phyloP scores from a whole-genome alignment of 2,888 invertebrate genomes.

The Patella ulyssiponensis region DNA sequence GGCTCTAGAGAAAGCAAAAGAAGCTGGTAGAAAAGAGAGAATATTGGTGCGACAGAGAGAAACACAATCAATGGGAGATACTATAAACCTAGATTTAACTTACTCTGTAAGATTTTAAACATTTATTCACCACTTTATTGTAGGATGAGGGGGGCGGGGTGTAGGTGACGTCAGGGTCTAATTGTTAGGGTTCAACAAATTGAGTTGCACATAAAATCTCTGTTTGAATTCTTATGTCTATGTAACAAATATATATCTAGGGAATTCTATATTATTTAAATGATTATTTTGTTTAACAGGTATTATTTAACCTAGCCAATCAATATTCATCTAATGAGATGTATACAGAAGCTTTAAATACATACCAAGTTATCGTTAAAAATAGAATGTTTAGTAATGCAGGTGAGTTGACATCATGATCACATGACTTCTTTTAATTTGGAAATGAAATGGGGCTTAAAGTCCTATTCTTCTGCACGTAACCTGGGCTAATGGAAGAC shows the following conservation, averaged over 20 bases:
- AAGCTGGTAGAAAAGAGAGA: conserved; percentile 93
- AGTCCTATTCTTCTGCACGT: too few species aligned
- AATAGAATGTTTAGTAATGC: conserved; percentile 95
- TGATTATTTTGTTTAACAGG: conserved; percentile 75
- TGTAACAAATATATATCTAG: too few species aligned
- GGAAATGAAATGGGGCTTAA: too few species aligned
- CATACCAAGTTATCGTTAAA: conserved; percentile 90
- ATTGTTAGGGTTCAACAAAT: too few species aligned
- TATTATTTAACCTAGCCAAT: conserved; percentile 94
- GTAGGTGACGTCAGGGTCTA: too few species aligned
- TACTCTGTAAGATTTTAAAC: conserved; percentile 81
- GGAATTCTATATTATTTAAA: too few species aligned
- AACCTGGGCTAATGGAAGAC: too few species aligned
- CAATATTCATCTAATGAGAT: conserved; percentile 95
- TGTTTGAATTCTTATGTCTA: too few species aligned
- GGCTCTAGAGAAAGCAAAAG: conserved; percentile 93
- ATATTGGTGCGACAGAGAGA: conserved; percentile 91
- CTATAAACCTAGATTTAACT: conserved; percentile 94
- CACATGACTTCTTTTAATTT: too few species aligned
- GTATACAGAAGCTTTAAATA: conserved; percentile 95
- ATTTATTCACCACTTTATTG: not conserved
- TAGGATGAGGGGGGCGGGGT: too few species aligned
- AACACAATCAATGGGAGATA: conserved; percentile 87
- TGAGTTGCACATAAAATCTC: too few species aligned
- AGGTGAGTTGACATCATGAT: conserved; percentile 69